Evolutionary conservation across 2,113 vertebrate genomes (phyloP).

Genomic region (Garra rufa): DNA sequence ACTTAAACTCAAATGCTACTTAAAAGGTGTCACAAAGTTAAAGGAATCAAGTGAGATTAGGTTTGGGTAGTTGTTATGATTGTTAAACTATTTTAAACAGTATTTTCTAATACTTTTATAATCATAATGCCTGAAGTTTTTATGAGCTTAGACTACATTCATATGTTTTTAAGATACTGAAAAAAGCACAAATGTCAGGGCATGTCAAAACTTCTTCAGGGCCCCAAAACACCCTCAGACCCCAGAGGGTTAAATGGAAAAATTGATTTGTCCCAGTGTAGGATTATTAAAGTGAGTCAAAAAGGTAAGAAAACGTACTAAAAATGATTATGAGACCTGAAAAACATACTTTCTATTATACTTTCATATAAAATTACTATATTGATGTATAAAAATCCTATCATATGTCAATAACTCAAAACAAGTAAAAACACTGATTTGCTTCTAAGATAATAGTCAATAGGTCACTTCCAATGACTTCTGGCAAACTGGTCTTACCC

Average conservation of each 20-base stretch:
- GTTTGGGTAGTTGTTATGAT: not conserved
- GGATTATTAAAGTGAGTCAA: not conserved
- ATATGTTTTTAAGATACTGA: no score
- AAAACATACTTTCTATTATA: not conserved
- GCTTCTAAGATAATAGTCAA: not conserved
- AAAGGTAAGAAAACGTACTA: not conserved
- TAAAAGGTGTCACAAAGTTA: not conserved
- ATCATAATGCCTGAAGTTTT: not conserved
- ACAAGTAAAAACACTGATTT: not conserved
- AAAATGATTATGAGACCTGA: not conserved
- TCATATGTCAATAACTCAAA: not conserved
- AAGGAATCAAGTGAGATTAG: not conserved
- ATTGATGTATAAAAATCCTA: not conserved
- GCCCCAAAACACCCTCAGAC: no score
- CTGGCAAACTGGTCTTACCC: slow-evolving; percentile 79
- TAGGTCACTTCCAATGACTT: not conserved
- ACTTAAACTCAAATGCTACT: not conserved
- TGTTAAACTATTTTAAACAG: not conserved
- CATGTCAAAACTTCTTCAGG: no score
- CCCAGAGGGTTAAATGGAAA: no score
- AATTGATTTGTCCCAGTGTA: not conserved
- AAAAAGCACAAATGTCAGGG: no score
- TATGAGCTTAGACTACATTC: not conserved
- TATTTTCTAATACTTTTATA: not conserved
- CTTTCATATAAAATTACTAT: not conserved